phyloP scores from a whole-genome alignment of 2,888 invertebrate genomes.

The Phlogophora meticulosa region DNA sequence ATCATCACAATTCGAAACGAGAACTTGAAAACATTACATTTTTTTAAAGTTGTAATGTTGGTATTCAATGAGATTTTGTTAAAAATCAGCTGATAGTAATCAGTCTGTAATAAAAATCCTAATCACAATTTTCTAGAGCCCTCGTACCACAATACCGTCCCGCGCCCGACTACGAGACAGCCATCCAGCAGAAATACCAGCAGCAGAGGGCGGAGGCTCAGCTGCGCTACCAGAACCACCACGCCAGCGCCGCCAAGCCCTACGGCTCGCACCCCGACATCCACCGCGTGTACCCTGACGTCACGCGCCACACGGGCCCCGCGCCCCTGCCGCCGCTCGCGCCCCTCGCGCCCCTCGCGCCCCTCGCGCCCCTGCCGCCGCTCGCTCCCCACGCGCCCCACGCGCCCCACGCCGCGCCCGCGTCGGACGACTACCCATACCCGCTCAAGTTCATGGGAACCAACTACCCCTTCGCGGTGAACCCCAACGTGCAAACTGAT shows the following conservation, averaged over 20 bases:
- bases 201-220: constrained; percentile 85
- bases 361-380: background rate
- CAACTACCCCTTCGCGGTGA: constrained; percentile 85
- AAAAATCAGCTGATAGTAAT: no score
- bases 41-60: no score
- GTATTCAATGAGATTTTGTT: no score
- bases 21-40: no score
- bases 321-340: constrained; percentile 13
- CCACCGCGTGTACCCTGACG: constrained; percentile 93
- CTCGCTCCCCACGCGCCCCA: background rate
- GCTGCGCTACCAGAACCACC: constrained; percentile 83
- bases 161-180: constrained; percentile 98
- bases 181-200: constrained; percentile 96
- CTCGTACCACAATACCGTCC: constrained; percentile 96
- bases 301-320: constrained; percentile 88
- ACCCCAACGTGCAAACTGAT: constrained; percentile 84
- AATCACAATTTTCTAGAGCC: constrained; percentile 87
- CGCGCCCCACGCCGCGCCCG: constrained; percentile 69
- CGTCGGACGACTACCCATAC: constrained; percentile 82
- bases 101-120: no score
- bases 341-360: constrained; percentile 66
- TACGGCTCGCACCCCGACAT: constrained; percentile 95
- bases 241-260: constrained; percentile 78
- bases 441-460: constrained; percentile 79
- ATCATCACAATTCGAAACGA: no score